Percentiles rank a stretch among this genome's conserved stretches.
Evolutionary conservation across 2,797 vertebrate species (phyloP).

Genomic region (Microcaecilia unicolor): DNA sequence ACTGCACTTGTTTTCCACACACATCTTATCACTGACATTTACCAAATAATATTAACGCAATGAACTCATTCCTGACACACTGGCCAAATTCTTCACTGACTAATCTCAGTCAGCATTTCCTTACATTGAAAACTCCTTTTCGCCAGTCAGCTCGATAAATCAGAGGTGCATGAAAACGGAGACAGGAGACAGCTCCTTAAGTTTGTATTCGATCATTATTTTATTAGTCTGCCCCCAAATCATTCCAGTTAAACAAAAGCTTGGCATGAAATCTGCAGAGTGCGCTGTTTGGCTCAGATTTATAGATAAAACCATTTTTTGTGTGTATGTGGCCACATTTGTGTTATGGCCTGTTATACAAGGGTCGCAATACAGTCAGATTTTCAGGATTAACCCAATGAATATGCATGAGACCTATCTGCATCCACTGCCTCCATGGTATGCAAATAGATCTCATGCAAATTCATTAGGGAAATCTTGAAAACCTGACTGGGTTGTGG

Average conservation of each 20-base stretch:
- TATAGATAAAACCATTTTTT: slow-evolving; percentile 17
- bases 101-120: slow-evolving; percentile 23
- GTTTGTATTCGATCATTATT: slow-evolving; percentile 3
- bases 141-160: slow-evolving; percentile 6
- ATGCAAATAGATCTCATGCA: too few relatives aligned
- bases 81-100: slow-evolving; percentile 2
- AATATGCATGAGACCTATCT: too few relatives aligned
- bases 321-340: too few relatives aligned
- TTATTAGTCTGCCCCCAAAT: too few relatives aligned
- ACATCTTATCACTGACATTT: background rate
- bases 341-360: too few relatives aligned
- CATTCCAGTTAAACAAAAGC: slow-evolving; percentile 5
- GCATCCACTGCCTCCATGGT: too few relatives aligned
- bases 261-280: slow-evolving; percentile 8
- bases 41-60: slow-evolving; percentile 11
- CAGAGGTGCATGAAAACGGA: slow-evolving; percentile 4
- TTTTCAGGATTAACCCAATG: too few relatives aligned
- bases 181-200: slow-evolving; percentile 1
- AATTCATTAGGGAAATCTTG: too few relatives aligned
- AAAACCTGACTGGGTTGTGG: too few relatives aligned
- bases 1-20: slow-evolving; percentile 1
- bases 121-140: slow-evolving; percentile 13
- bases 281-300: slow-evolving; percentile 9
- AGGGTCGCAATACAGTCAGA: too few relatives aligned
- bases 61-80: slow-evolving; percentile 12